phyloP scores from a whole-genome alignment of 2,888 invertebrate genomes.

The Maniola hyperantus region DNA sequence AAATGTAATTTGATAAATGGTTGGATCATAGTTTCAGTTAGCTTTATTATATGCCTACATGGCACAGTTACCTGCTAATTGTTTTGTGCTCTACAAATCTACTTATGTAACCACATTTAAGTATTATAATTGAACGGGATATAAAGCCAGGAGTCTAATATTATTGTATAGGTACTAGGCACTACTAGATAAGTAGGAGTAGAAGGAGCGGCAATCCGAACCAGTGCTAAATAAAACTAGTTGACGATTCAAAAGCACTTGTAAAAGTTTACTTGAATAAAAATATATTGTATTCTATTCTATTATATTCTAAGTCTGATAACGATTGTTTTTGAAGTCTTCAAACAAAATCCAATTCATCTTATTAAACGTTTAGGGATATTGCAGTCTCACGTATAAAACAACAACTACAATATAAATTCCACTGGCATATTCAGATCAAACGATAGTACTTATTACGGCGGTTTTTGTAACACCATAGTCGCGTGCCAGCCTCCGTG shows the following conservation, averaged over 20 bases:
- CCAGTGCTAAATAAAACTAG: no score
- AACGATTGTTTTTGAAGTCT: background rate
- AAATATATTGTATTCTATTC: no score
- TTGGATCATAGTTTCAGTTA: constrained; percentile 12
- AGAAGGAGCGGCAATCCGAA: no score
- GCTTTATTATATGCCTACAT: background rate
- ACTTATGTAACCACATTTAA: background rate
- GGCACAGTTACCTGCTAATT: background rate
- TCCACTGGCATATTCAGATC: constrained; percentile 34
- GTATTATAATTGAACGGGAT: background rate
- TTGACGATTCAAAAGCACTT: no score
- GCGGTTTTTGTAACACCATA: constrained; percentile 36
- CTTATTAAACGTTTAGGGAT: constrained; percentile 28
- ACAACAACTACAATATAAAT: constrained; percentile 37
- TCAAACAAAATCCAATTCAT: background rate
- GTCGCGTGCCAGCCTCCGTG: constrained; percentile 48
- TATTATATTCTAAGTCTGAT: no score
- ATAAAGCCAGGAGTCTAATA: no score
- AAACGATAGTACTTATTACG: constrained; percentile 35
- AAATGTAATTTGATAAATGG: constrained; percentile 18
- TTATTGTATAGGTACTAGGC: no score
- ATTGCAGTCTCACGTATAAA: constrained; percentile 24
- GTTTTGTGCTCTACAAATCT: background rate
- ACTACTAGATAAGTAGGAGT: background rate
- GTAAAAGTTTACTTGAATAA: no score